Conservation (phyloP, 1,140 invertebrate species). For the Orchesella cincta region DNA sequence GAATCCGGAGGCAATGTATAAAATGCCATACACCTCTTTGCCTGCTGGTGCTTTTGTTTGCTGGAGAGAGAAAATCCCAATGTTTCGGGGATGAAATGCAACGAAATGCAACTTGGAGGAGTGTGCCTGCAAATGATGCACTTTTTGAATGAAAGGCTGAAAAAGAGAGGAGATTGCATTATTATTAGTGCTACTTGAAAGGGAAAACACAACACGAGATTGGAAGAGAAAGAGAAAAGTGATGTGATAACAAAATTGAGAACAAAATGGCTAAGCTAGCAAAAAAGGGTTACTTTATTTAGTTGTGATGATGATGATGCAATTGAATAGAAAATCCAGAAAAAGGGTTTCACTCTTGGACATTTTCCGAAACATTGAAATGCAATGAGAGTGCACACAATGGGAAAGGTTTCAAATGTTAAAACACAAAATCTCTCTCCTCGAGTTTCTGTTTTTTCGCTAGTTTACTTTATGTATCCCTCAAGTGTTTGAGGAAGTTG, state of each 20-base stretch:
- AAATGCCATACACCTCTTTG: neutral
- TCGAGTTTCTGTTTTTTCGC: too few species aligned
- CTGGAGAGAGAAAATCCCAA: too few species aligned
- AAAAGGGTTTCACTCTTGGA: too few species aligned
- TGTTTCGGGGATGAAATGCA: neutral
- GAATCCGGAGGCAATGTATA: neutral
- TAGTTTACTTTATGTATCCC: neutral
- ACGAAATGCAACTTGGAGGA: neutral
- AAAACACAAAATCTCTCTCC: too few species aligned
- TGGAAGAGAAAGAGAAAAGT: neutral
- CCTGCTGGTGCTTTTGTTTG: neutral
- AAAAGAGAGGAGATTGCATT: constrained; percentile 6
- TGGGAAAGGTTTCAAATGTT: too few species aligned
- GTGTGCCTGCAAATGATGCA: too few species aligned
- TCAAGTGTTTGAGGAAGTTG: neutral
- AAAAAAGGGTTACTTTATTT: too few species aligned
- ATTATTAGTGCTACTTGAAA: neutral
- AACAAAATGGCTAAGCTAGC: constrained; percentile 13
- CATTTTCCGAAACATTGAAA: too few species aligned
- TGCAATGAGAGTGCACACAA: too few species aligned
- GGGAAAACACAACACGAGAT: neutral
- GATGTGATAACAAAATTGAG: constrained; percentile 24
- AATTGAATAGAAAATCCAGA: too few species aligned
- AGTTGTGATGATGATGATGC: too few species aligned
- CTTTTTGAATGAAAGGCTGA: constrained; percentile 7